These are phyloP conservation scores for Hemichromis elongatus DNA, from an alignment of 2,113 vertebrate genomes.

Conservation along the genomic window DNA sequence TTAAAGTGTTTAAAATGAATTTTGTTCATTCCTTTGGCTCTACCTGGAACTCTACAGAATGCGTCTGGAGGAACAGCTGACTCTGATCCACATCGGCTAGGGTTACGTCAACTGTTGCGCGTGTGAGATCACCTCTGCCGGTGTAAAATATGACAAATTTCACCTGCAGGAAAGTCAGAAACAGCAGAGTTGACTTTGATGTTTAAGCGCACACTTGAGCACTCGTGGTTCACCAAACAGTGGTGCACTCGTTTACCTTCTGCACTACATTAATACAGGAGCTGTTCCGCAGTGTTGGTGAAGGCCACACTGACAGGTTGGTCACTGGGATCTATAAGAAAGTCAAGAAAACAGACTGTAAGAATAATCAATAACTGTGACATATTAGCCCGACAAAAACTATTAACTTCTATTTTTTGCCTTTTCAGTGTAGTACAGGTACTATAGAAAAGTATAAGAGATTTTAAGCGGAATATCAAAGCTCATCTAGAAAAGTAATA, in stretches of 20 bases:
- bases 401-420: neutral
- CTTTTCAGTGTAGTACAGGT: neutral
- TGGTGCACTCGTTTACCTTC: conserved; percentile 31
- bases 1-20: neutral
- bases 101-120: conserved; percentile 20
- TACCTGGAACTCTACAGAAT: conserved; percentile 63
- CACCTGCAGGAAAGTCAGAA: conserved; percentile 49
- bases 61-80: conserved; percentile 52
- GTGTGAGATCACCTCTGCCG: conserved; percentile 49
- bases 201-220: neutral
- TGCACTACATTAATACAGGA: conserved; percentile 66
- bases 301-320: conserved; percentile 47
- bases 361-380: neutral
- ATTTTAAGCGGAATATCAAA: neutral
- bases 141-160: conserved; percentile 66
- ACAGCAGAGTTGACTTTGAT: neutral
- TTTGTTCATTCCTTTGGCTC: neutral
- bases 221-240: neutral
- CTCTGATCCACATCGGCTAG: conserved; percentile 20
- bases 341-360: neutral
- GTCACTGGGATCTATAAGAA: conserved; percentile 62
- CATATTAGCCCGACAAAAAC: neutral
- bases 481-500: neutral
- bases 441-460: neutral
- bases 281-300: conserved; percentile 43